Evolutionary conservation across 2,888 invertebrate genomes (phyloP).

Genomic region (Eupithecia vulgata): DNA sequence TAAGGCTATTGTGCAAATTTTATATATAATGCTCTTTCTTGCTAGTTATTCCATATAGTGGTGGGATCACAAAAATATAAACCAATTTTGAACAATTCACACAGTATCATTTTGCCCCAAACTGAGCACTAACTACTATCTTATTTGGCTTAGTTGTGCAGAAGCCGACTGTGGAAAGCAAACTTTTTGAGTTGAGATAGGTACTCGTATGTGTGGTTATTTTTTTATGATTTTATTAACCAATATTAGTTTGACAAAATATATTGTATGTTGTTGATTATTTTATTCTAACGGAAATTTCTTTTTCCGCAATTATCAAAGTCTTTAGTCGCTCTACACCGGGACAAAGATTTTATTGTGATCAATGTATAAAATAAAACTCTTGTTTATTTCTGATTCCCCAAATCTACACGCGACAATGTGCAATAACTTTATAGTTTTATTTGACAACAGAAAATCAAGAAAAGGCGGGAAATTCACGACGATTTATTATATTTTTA

Average conservation of each 20-base stretch:
- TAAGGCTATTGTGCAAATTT: not conserved
- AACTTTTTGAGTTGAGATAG: not conserved
- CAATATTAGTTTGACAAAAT: not conserved
- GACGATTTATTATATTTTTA: conserved; percentile 74
- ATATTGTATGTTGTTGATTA: not conserved
- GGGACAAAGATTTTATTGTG: conserved; percentile 77
- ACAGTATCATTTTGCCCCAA: not conserved
- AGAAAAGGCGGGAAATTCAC: conserved; percentile 63
- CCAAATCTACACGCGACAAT: conserved; percentile 65
- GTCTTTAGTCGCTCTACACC: conserved; percentile 47
- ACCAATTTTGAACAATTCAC: not conserved
- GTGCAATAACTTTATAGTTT: conserved; percentile 79
- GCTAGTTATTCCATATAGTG: not conserved
- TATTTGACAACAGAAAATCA: conserved; percentile 70
- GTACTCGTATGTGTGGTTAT: not conserved
- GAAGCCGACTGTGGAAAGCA: not conserved
- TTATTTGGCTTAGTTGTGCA: not conserved
- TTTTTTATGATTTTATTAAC: too few species aligned
- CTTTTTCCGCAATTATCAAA: conserved; percentile 57
- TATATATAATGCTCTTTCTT: not conserved
- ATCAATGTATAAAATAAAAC: conserved; percentile 67
- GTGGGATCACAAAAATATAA: not conserved
- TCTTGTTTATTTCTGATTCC: conserved; percentile 67
- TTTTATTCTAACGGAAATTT: not conserved
- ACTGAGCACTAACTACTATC: not conserved